phyloP scores from a whole-genome alignment of 2,797 vertebrate genomes.

The Serranus cabrilla region DNA sequence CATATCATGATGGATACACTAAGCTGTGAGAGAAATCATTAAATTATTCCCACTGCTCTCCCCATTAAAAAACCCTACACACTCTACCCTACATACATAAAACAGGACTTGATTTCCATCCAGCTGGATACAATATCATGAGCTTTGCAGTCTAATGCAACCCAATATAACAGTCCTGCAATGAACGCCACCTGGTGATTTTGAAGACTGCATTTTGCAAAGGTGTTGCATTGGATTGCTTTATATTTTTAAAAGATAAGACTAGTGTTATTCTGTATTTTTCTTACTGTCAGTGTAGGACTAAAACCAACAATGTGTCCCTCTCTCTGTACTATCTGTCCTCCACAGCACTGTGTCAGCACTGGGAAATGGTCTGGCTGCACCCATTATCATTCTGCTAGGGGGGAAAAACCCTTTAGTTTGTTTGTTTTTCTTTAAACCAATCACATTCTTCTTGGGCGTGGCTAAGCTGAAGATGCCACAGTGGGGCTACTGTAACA shows the following conservation, averaged over 20 bases:
- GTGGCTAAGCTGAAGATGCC: no score
- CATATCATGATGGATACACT: slow-evolving; percentile 78
- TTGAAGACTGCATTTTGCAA: background rate
- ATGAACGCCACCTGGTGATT: slow-evolving; percentile 10
- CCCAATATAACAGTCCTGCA: slow-evolving; percentile 19
- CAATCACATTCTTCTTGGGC: no score
- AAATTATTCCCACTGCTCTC: slow-evolving; percentile 65
- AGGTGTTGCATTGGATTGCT: slow-evolving; percentile 18
- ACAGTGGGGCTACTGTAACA: no score
- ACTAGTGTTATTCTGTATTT: background rate
- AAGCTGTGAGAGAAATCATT: slow-evolving; percentile 69
- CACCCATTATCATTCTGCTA: no score
- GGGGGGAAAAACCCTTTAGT: no score
- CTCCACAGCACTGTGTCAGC: no score
- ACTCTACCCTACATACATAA: slow-evolving; percentile 25
- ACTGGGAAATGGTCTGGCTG: no score
- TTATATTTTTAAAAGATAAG: slow-evolving; percentile 17
- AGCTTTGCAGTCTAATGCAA: slow-evolving; percentile 27
- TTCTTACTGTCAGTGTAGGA: background rate
- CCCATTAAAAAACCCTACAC: slow-evolving; percentile 40
- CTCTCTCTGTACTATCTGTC: background rate
- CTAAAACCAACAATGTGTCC: slow-evolving; percentile 2
- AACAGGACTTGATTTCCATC: slow-evolving; percentile 21
- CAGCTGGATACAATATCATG: background rate
- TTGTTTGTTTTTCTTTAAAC: no score